Conservation (phyloP, 2,888 invertebrate genomes). For the Ophonus ardosiacus region DNA sequence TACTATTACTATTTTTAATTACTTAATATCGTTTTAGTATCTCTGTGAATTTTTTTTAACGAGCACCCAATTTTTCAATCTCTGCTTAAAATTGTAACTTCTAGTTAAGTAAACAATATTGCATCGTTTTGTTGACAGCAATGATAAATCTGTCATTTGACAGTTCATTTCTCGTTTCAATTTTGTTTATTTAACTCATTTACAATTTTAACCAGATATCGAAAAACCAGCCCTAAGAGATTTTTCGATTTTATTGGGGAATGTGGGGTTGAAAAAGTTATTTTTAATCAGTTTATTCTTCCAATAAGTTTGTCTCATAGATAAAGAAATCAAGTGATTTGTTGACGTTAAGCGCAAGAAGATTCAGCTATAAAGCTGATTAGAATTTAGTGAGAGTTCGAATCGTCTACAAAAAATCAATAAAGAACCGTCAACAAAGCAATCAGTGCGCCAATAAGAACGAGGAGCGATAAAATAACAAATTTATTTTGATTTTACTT, state of each 20-base stretch:
- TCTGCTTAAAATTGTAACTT: too few relatives aligned
- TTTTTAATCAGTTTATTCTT: neutral
- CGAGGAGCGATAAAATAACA: slow-evolving; percentile 48
- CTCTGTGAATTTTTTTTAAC: too few relatives aligned
- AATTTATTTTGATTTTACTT: slow-evolving; percentile 53
- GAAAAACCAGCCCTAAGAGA: too few relatives aligned
- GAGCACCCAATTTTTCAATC: too few relatives aligned
- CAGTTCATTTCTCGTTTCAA: too few relatives aligned
- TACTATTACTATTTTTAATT: too few relatives aligned
- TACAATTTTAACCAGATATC: too few relatives aligned
- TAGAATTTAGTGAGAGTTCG: slow-evolving; percentile 56
- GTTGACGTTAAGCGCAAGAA: slow-evolving; percentile 34
- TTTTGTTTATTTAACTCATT: too few relatives aligned
- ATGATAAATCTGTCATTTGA: too few relatives aligned
- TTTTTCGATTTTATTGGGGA: neutral
- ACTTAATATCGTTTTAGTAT: too few relatives aligned
- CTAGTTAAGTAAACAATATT: too few relatives aligned
- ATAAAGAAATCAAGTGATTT: slow-evolving; percentile 32
- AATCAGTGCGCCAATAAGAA: slow-evolving; percentile 48
- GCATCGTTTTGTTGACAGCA: too few relatives aligned
- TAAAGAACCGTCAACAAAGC: slow-evolving; percentile 51
- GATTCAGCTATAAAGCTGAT: slow-evolving; percentile 54
- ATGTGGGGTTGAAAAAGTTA: neutral
- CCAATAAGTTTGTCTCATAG: neutral
- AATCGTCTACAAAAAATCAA: slow-evolving; percentile 53